A percentile compares a stretch with the other conserved stretches of the same genome.
Evolutionary conservation across 2,888 invertebrate species (phyloP).

Genomic region (Spodoptera littoralis): DNA sequence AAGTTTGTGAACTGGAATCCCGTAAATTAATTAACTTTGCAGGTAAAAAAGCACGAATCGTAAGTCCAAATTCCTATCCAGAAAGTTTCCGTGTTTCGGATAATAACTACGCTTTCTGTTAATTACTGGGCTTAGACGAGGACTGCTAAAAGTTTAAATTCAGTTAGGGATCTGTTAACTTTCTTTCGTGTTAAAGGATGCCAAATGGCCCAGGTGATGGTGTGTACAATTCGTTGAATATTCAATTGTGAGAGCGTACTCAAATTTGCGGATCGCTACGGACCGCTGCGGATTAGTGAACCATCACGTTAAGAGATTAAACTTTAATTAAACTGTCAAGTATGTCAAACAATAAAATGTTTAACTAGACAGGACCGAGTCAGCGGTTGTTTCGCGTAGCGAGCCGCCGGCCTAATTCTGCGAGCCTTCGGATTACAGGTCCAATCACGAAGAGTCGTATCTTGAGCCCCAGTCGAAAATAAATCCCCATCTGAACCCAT

Average conservation of each 20-base stretch:
- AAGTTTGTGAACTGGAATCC: conserved; percentile 73
- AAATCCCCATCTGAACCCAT: conserved; percentile 77
- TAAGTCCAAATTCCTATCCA: conserved; percentile 72
- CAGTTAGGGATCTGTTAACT: conserved; percentile 56
- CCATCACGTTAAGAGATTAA: conserved; percentile 53
- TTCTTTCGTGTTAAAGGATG: conserved; percentile 43
- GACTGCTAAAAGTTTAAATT: conserved; percentile 73
- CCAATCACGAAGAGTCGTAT: conserved; percentile 74
- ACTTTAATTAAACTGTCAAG: conserved; percentile 62
- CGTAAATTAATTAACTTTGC: conserved; percentile 83
- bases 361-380: conserved; percentile 46
- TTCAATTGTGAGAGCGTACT: conserved; percentile 36
- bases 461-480: conserved; percentile 75
- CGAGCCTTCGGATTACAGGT: conserved; percentile 69
- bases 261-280: conserved; percentile 22
- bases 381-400: conserved; percentile 41
- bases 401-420: conserved; percentile 50
- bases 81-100: conserved; percentile 76
- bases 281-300: conserved; percentile 36
- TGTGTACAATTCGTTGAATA: conserved; percentile 47
- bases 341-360: conserved; percentile 57
- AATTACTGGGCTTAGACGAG: conserved; percentile 72
- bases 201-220: conserved; percentile 49
- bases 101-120: conserved; percentile 78
- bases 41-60: conserved; percentile 78